These are phyloP conservation scores for Neoniphon sammara DNA, from an alignment of 2,797 vertebrate genomes.

Conservation along the genomic window DNA sequence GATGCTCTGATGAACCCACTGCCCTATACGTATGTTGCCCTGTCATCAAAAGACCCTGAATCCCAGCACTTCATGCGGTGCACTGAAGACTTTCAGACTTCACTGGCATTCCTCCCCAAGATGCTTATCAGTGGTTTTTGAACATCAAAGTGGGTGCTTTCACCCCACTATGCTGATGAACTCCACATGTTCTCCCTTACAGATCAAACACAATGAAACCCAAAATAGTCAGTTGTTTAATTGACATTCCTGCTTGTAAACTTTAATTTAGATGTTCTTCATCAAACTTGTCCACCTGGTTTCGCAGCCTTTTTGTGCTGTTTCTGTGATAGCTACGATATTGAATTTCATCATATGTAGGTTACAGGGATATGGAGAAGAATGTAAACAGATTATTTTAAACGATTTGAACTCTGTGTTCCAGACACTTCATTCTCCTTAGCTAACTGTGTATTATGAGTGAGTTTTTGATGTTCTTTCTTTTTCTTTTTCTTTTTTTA, in stretches of 20 bases:
- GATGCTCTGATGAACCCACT: too few species aligned
- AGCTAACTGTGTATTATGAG: neutral
- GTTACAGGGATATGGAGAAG: too few species aligned
- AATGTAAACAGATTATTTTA: too few species aligned
- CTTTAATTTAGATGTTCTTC: neutral
- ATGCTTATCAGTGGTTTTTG: neutral
- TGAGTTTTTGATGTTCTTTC: neutral
- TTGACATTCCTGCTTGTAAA: neutral
- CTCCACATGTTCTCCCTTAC: constrained; percentile 12
- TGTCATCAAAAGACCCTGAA: too few species aligned
- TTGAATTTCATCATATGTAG: neutral
- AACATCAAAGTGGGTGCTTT: constrained; percentile 12
- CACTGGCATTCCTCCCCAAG: neutral
- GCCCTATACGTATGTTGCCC: too few species aligned
- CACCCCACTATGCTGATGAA: neutral
- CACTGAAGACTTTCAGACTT: neutral
- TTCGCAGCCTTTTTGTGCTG: neutral
- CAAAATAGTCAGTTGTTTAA: neutral
- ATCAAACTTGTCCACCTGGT: neutral
- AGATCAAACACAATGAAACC: neutral
- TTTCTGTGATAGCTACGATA: neutral
- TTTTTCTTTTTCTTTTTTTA: neutral
- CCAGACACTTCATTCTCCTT: too few species aligned
- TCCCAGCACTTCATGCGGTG: too few species aligned
- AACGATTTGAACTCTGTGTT: too few species aligned